Conservation (phyloP, 2,113 vertebrate species). For the Ailuropoda melanoleuca region DNA sequence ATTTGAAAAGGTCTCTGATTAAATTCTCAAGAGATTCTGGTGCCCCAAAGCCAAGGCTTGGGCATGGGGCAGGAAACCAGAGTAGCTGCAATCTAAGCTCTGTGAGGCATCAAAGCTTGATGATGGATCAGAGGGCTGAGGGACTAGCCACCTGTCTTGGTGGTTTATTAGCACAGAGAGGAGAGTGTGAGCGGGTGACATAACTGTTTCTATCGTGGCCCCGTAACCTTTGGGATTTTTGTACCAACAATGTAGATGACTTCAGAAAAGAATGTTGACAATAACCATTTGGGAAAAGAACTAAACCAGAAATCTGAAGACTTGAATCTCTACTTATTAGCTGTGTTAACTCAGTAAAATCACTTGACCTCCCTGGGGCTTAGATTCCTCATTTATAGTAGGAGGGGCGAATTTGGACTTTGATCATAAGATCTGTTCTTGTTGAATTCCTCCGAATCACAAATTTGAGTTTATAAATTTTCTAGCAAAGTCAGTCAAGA, state of each 20-base stretch:
- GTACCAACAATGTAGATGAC: background rate
- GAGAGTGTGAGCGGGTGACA: background rate
- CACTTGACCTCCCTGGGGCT: background rate
- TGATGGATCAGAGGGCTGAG: background rate
- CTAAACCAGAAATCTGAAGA: conserved; percentile 1
- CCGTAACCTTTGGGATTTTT: background rate
- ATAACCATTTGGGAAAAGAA: background rate
- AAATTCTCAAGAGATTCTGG: background rate
- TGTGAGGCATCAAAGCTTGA: background rate
- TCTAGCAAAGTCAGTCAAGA: background rate
- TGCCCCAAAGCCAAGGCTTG: background rate
- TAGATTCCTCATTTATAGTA: background rate
- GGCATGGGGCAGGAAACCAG: background rate
- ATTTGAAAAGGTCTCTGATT: background rate
- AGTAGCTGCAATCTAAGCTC: background rate
- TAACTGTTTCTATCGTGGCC: background rate
- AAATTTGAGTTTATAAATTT: background rate
- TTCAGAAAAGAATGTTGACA: background rate
- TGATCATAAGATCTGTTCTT: background rate
- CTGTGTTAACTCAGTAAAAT: background rate
- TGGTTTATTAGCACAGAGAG: background rate
- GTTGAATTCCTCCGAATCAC: background rate
- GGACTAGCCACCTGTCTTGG: background rate
- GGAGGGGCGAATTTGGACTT: background rate
- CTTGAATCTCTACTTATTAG: background rate